Percentiles rank a stretch among this genome's conserved stretches.
These are phyloP conservation scores for Boleophthalmus pectinirostris DNA, from an alignment of 2,113 vertebrate genomes.

Conservation along the genomic window DNA sequence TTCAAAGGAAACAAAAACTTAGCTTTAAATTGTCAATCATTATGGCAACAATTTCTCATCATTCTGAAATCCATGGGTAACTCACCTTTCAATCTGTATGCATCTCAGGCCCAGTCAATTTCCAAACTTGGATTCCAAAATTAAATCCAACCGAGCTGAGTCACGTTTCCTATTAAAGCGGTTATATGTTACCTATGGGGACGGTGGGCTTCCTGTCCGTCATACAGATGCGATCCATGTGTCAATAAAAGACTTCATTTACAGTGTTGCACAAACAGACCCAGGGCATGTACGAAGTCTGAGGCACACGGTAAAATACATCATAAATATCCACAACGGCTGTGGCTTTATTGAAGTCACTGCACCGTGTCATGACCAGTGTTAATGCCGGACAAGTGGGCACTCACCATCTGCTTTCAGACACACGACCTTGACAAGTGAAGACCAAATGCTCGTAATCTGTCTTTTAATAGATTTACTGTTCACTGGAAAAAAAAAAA, in stretches of 20 bases:
- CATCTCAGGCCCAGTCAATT: conserved; percentile 19
- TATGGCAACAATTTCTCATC: too few species aligned
- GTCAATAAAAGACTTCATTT: conserved; percentile 57
- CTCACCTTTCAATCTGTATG: not conserved
- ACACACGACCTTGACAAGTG: conserved; percentile 34
- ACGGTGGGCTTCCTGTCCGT: conserved; percentile 23
- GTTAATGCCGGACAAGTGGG: conserved; percentile 25
- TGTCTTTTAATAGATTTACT: not conserved
- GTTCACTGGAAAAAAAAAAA: not conserved
- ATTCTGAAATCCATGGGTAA: too few species aligned
- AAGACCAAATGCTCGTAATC: not conserved
- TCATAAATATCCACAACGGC: conserved; percentile 57
- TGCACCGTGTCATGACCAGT: conserved; percentile 19
- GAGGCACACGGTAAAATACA: conserved; percentile 45
- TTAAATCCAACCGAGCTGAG: conserved; percentile 20
- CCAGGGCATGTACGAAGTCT: conserved; percentile 39
- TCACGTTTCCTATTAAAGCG: conserved; percentile 54
- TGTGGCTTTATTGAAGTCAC: conserved; percentile 52
- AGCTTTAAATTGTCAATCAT: too few species aligned
- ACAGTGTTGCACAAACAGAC: conserved; percentile 48
- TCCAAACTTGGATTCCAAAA: conserved; percentile 28
- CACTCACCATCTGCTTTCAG: conserved; percentile 11
- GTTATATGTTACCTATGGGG: conserved; percentile 9
- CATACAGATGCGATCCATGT: conserved; percentile 35
- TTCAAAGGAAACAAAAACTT: too few species aligned